Evolutionary conservation across 2,797 vertebrate species (phyloP), one percentile per base, ranked within the genome.

Genomic region (Cottoperca gobio): DNA sequence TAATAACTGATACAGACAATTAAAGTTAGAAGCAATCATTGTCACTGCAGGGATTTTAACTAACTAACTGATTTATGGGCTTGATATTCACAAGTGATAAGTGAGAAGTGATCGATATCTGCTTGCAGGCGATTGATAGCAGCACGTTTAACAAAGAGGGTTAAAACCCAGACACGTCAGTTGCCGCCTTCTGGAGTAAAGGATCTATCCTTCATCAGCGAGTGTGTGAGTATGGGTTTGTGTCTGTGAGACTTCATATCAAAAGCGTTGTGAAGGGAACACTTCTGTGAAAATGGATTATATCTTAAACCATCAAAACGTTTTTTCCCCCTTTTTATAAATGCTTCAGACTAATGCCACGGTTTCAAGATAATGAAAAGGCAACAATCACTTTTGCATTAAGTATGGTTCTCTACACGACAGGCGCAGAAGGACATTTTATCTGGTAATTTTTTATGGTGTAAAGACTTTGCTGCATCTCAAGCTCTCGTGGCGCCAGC

Each of bases 41-140:
- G 31, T 33, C n/a, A 42, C 37, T 17, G 45, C 24, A 24, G 17
- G 43, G 14, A 24, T 59, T 85, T 79, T 76, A 81, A 85, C 81
- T 62, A 84, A 84, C 62, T 70, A 26, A 57, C 14, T 60, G 62
- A 86, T 86, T 78, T 81, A 80, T 62, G 66, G n/a, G 10, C 24
- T 53, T 58, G 37, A 73, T 72, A 63, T 79, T 59, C 54, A 26
- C 8, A 5, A 21, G 40, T 14, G 28, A 61, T 33, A 33, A 37
- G 14, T 10, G 10, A 50, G 10, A 50, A 59, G 71, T 42, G 50
- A 79, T 83, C 53, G 2, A 78, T 78, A 69, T 17, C 50, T 8
- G 26, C 70, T 55, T 19, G 24, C 7, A 54, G 83, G 78, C 17
- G 1, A 68, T 49, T 33, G 10, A 67, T 64, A 37, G 71, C 43